Conservation (phyloP, 2,888 invertebrate species). For the Calephelis perditalis region DNA sequence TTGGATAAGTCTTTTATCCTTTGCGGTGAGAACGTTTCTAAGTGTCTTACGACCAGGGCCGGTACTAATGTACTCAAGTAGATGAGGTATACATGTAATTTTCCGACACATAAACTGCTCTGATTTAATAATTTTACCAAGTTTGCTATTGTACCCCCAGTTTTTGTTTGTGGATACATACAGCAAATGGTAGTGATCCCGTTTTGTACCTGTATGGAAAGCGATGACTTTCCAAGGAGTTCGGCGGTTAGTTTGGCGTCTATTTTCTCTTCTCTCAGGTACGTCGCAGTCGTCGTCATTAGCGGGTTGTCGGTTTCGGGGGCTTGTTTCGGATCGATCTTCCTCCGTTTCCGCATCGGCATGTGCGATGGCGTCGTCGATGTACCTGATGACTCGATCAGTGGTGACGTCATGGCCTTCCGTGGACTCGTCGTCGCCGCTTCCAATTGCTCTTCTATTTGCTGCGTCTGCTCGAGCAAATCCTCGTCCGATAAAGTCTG, state of each 20-base stretch:
- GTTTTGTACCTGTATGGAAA: too few species aligned
- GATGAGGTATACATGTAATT: conserved; percentile 13
- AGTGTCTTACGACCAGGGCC: conserved; percentile 32
- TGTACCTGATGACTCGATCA: not conserved
- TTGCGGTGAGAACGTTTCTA: too few species aligned
- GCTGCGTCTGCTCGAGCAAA: not conserved
- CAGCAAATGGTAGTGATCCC: too few species aligned
- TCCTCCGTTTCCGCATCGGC: not conserved
- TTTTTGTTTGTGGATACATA: too few species aligned
- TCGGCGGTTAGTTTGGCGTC: conserved; percentile 1
- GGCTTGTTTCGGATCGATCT: not conserved
- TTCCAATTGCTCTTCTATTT: not conserved
- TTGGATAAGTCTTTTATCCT: too few species aligned
- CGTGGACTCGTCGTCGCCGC: not conserved
- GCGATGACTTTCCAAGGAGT: too few species aligned
- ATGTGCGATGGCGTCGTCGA: not conserved
- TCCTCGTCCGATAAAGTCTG: not conserved
- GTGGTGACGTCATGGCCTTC: not conserved
- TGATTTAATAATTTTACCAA: too few species aligned
- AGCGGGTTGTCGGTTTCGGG: not conserved
- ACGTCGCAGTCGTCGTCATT: conserved; percentile 1
- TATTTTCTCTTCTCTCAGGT: conserved; percentile 6
- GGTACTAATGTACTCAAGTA: conserved; percentile 31
- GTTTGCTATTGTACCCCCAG: too few species aligned
- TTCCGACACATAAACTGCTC: too few species aligned